Percentiles rank a stretch among this genome's conserved stretches.
phyloP scores from a whole-genome alignment of 1,140 invertebrate genomes.

The Dolichoris vasculosae region DNA sequence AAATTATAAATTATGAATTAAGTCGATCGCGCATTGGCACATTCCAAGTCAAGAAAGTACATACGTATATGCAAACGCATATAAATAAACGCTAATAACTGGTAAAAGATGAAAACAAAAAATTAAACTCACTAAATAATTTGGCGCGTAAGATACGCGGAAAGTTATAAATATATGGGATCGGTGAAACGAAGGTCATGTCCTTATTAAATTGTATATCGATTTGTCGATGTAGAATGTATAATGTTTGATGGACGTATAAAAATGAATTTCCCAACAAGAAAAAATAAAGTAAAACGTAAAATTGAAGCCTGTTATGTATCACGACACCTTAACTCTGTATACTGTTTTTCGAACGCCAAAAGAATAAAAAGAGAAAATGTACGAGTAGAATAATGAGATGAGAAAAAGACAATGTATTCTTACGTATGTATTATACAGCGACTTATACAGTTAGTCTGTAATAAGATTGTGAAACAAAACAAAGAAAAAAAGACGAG shows the following conservation, averaged over 20 bases:
- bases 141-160: not conserved
- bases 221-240: constrained; percentile 41
- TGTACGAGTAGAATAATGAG: not conserved
- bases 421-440: constrained; percentile 44
- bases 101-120: not conserved
- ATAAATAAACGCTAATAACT: constrained; percentile 39
- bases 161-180: constrained; percentile 36
- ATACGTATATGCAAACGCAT: constrained; percentile 54
- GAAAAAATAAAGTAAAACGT: not conserved
- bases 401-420: constrained; percentile 27
- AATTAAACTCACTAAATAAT: not conserved
- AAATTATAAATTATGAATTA: not conserved
- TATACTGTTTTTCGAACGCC: constrained; percentile 33
- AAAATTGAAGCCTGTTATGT: constrained; percentile 34
- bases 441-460: constrained; percentile 34
- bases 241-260: constrained; percentile 45
- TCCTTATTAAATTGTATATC: constrained; percentile 37
- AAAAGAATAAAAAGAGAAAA: constrained; percentile 7
- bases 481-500: constrained; percentile 35
- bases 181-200: not conserved
- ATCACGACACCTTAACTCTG: constrained; percentile 29
- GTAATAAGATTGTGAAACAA: constrained; percentile 24
- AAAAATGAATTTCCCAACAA: constrained; percentile 26
- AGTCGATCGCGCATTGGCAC: constrained; percentile 29
- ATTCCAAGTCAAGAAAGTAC: constrained; percentile 41